A percentile compares a stretch with the other conserved stretches of the same genome.
phyloP scores from a whole-genome alignment of 2,113 vertebrate genomes.

The Pogonocichla stellata region DNA sequence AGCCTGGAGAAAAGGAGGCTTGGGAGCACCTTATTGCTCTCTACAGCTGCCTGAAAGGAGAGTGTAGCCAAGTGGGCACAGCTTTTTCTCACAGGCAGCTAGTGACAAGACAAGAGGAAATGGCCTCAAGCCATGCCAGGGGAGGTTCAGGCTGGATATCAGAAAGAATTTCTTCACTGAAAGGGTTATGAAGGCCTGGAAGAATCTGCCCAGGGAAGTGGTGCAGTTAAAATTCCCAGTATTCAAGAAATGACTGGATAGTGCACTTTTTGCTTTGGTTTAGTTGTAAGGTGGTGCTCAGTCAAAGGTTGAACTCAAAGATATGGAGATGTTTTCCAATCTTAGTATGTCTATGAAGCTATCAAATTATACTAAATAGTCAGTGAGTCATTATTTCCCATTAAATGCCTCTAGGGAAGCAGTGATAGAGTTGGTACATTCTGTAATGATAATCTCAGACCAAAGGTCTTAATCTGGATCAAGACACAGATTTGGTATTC shows the following conservation, averaged over 20 bases:
- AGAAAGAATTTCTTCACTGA: neutral
- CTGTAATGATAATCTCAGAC: neutral
- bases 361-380: neutral
- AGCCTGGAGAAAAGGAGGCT: neutral
- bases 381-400: neutral
- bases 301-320: rapidly evolving
- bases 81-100: neutral
- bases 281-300: rapidly evolving
- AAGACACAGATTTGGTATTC: neutral
- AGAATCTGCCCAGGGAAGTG: neutral
- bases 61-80: rapidly evolving
- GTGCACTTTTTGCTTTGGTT: neutral
- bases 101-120: neutral
- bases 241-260: neutral
- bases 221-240: neutral
- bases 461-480: neutral
- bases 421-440: neutral
- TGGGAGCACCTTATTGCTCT: rapidly evolving
- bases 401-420: neutral
- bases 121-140: neutral
- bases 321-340: neutral
- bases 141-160: neutral
- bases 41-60: neutral
- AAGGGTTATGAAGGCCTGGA: neutral
- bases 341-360: neutral